Evolutionary conservation across 2,113 vertebrate genomes (phyloP).

Genomic region (Rhinoptilus africanus): DNA sequence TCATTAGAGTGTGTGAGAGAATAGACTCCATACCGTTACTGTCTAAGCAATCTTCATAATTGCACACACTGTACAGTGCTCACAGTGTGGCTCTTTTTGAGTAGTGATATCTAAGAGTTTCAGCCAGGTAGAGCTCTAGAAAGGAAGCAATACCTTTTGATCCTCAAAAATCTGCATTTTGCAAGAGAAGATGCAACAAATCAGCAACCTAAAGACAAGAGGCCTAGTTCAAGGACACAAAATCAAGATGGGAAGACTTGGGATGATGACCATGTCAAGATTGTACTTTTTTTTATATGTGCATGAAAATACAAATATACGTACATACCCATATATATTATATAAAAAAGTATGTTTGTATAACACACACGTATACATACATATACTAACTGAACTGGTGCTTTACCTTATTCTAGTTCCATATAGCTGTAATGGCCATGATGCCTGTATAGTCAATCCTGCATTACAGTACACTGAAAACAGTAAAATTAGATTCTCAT

Average conservation of each 20-base stretch:
- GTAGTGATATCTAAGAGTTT: neutral
- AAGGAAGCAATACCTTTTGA: neutral
- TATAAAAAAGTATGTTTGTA: neutral
- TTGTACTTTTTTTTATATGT: neutral
- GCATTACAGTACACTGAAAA: neutral
- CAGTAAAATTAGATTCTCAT: neutral
- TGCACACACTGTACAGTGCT: neutral
- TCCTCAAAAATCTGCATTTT: neutral
- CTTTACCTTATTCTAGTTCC: neutral
- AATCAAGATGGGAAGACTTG: neutral
- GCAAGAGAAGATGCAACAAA: neutral
- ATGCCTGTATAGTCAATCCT: neutral
- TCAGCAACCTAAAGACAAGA: neutral
- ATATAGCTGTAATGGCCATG: neutral
- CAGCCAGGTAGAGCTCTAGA: neutral
- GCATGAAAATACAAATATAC: neutral
- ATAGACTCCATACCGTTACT: neutral
- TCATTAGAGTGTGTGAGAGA: neutral
- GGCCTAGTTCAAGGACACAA: neutral
- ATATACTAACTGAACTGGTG: neutral
- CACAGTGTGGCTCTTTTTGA: neutral
- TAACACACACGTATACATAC: accelerated
- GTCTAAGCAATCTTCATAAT: neutral
- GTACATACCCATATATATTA: neutral
- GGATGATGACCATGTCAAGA: neutral